Percentiles rank a stretch among this genome's conserved stretches.
Evolutionary conservation across 2,113 vertebrate genomes (phyloP).

Genomic region (Callorhinus ursinus): DNA sequence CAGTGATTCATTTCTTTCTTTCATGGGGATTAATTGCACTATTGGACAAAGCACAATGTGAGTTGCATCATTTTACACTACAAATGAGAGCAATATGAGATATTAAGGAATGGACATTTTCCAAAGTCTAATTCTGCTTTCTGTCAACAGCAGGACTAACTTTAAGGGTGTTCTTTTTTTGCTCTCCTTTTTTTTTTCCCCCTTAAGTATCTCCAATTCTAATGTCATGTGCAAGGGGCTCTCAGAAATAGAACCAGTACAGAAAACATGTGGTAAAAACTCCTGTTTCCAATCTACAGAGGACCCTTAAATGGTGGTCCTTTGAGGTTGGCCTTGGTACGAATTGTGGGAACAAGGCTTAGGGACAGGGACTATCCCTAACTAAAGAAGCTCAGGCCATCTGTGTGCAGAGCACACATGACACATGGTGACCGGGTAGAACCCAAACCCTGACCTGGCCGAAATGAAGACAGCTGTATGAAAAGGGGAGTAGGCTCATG

Average conservation of each 20-base stretch:
- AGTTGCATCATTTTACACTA: conserved; percentile 73
- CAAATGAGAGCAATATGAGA: conserved; percentile 79
- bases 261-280: conserved; percentile 65
- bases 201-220: conserved; percentile 60
- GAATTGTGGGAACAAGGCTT: conserved; percentile 72
- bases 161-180: conserved; percentile 64
- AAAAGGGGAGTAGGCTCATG: background rate
- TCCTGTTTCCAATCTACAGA: conserved; percentile 72
- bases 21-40: conserved; percentile 79
- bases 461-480: background rate
- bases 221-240: conserved; percentile 63
- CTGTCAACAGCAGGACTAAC: conserved; percentile 74
- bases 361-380: conserved; percentile 32
- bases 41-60: conserved; percentile 75
- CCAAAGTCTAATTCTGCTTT: conserved; percentile 77
- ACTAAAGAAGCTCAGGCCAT: conserved; percentile 37
- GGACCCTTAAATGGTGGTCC: conserved; percentile 60
- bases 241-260: conserved; percentile 54
- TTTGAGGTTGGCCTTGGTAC: conserved; percentile 68
- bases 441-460: background rate
- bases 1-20: conserved; percentile 85
- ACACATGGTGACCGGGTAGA: conserved; percentile 33
- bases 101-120: conserved; percentile 73
- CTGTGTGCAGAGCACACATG: background rate
- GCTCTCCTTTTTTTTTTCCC: background rate